phyloP scores from a whole-genome alignment of 23 tunicate species.

The Trididemnum clinides region DNA sequence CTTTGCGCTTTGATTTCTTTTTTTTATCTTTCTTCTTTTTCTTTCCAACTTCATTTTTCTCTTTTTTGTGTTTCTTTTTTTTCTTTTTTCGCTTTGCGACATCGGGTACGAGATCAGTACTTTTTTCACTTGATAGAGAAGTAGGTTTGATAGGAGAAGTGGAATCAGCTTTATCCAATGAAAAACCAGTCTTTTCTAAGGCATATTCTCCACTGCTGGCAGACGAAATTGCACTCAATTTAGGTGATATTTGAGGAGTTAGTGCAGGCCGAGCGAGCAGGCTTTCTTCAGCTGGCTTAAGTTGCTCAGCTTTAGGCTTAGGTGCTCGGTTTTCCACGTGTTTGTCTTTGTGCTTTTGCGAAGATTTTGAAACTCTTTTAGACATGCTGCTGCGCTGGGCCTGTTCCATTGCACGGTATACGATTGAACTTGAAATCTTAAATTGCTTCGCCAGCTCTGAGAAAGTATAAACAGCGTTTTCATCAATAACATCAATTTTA shows the following conservation, averaged over 20 bases:
- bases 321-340: neutral
- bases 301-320: neutral
- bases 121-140: slow-evolving; percentile 42
- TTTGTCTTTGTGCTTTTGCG: neutral
- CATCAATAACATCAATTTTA: slow-evolving; percentile 21
- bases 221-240: neutral
- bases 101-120: neutral
- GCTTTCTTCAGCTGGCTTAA: no score
- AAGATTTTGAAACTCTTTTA: neutral
- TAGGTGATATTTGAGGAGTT: neutral
- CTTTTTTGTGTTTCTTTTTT: slow-evolving; percentile 81
- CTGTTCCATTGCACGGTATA: slow-evolving; percentile 76
- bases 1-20: slow-evolving; percentile 71
- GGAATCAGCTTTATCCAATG: neutral
- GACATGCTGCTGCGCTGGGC: slow-evolving; percentile 40
- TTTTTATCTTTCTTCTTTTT: slow-evolving; percentile 78
- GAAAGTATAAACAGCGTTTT: slow-evolving; percentile 63
- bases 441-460: slow-evolving; percentile 88
- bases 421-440: slow-evolving; percentile 84
- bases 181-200: neutral
- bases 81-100: slow-evolving; percentile 62
- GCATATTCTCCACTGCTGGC: neutral
- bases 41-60: slow-evolving; percentile 63
- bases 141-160: slow-evolving; percentile 20
- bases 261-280: neutral